These are phyloP conservation scores for Cybosia mesomella DNA, from an alignment of 2,888 invertebrate species.

Conservation along the genomic window DNA sequence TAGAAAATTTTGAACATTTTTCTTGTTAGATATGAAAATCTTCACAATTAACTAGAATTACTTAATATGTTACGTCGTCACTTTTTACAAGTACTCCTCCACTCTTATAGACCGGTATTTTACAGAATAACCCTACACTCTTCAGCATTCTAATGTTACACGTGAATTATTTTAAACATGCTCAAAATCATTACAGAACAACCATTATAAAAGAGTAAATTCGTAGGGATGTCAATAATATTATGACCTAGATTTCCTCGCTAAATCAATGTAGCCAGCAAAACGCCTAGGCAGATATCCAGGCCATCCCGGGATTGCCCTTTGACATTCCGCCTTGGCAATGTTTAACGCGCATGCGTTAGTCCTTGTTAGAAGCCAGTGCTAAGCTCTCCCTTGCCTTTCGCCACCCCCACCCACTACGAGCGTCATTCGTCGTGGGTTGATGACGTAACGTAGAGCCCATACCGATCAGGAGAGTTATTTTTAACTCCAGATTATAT, in stretches of 20 bases:
- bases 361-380: conserved; percentile 43
- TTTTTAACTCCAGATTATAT: conserved; percentile 69
- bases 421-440: conserved; percentile 63
- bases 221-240: not conserved
- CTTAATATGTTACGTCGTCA: too few relatives aligned
- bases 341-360: conserved; percentile 72
- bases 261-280: conserved; percentile 67
- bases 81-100: too few relatives aligned
- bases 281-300: conserved; percentile 64
- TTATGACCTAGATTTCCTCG: conserved; percentile 27
- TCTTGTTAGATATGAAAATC: too few relatives aligned
- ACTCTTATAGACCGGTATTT: too few relatives aligned
- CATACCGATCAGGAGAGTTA: conserved; percentile 63
- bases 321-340: conserved; percentile 74
- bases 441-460: conserved; percentile 76
- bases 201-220: conserved; percentile 11
- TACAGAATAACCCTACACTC: not conserved
- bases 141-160: conserved; percentile 6
- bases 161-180: conserved; percentile 6
- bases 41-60: too few relatives aligned
- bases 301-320: conserved; percentile 76
- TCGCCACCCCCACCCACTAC: conserved; percentile 33
- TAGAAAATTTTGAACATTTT: too few relatives aligned
- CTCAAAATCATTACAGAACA: conserved; percentile 3
- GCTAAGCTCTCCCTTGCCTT: conserved; percentile 32